Conservation (phyloP, 2,888 invertebrate species). For the Tenthredo amoena region DNA sequence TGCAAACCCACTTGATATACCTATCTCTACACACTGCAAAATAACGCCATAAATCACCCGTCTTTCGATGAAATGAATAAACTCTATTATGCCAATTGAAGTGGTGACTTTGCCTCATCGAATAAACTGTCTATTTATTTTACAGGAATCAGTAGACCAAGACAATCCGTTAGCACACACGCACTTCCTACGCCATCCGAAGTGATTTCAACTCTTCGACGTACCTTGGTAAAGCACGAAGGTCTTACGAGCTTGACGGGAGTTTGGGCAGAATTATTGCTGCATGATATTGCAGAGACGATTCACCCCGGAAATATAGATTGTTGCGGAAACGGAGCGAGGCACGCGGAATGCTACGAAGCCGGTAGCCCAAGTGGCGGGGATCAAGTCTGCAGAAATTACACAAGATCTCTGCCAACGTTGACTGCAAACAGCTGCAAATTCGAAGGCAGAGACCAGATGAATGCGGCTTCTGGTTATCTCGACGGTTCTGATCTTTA, state of each 20-base stretch:
- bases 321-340: constrained; percentile 63
- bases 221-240: constrained; percentile 80
- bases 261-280: constrained; percentile 89
- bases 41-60: background rate
- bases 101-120: background rate
- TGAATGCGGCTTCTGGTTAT: constrained; percentile 91
- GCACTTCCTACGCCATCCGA: constrained; percentile 83
- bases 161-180: constrained; percentile 80
- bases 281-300: constrained; percentile 86
- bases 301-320: constrained; percentile 80
- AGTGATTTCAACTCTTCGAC: constrained; percentile 81
- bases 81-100: background rate
- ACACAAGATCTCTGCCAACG: constrained; percentile 85
- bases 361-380: constrained; percentile 82
- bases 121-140: constrained; percentile 12
- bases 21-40: background rate
- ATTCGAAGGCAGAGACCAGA: constrained; percentile 86
- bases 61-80: background rate
- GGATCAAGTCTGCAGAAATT: constrained; percentile 68
- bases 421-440: constrained; percentile 82
- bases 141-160: constrained; percentile 78
- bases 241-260: constrained; percentile 89
- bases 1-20: background rate
- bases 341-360: constrained; percentile 67
- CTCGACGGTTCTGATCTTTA: constrained; percentile 92